A percentile compares a stretch with the other conserved stretches of the same genome.
Evolutionary conservation across 2,888 invertebrate genomes (phyloP).

Genomic region (Epistrophella euchroma): DNA sequence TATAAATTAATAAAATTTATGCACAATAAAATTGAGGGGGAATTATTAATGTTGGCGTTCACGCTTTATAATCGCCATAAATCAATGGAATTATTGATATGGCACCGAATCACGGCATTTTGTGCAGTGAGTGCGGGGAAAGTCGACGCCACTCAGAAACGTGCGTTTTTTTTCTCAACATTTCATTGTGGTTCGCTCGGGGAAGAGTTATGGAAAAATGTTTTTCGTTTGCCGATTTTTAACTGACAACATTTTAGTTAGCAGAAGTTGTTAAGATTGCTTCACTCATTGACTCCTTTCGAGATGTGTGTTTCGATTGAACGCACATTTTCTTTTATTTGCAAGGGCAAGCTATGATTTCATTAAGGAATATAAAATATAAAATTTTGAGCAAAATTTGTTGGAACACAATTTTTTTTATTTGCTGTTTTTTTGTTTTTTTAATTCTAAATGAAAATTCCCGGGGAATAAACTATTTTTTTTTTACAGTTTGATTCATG

Average conservation of each 20-base stretch:
- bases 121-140: slow-evolving; percentile 73
- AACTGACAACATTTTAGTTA: slow-evolving; percentile 28
- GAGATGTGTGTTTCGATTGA: slow-evolving; percentile 44
- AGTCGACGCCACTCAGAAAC: slow-evolving; percentile 59
- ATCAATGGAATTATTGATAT: slow-evolving; percentile 82
- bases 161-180: slow-evolving; percentile 53
- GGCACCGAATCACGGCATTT: slow-evolving; percentile 78
- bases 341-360: too few relatives aligned
- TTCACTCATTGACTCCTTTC: slow-evolving; percentile 37
- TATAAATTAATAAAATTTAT: slow-evolving; percentile 85
- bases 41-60: slow-evolving; percentile 84
- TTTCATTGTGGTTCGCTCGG: slow-evolving; percentile 4
- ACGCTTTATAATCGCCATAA: slow-evolving; percentile 84
- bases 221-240: slow-evolving; percentile 36
- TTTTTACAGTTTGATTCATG: too few relatives aligned
- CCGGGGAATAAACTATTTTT: too few relatives aligned
- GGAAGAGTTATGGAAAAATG: slow-evolving; percentile 32
- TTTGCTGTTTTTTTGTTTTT: too few relatives aligned
- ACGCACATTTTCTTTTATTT: slow-evolving; percentile 47
- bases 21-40: slow-evolving; percentile 84
- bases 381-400: too few relatives aligned
- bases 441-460: too few relatives aligned
- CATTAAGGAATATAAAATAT: too few relatives aligned
- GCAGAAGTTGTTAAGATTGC: neutral
- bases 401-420: too few relatives aligned